phyloP scores from a whole-genome alignment of 2,113 vertebrate genomes.

The Nestor notabilis region DNA sequence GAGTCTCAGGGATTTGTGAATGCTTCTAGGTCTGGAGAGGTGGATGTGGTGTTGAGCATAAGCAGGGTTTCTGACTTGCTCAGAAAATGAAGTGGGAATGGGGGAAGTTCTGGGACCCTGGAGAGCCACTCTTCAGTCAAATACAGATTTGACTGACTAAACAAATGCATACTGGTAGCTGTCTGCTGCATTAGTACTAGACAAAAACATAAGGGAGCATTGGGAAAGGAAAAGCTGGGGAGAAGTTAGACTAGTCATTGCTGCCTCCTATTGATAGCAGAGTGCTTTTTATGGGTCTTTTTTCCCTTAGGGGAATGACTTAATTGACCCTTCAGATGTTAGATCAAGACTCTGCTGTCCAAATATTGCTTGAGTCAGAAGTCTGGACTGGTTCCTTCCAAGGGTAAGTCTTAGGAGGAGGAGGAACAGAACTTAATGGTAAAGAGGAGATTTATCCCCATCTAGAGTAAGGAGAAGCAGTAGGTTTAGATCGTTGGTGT shows the following conservation, averaged over 20 bases:
- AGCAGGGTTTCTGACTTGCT: background rate
- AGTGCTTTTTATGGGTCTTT: background rate
- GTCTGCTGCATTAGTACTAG: background rate
- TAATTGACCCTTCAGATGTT: conserved; percentile 40
- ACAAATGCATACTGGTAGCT: background rate
- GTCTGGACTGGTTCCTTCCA: conserved; percentile 12
- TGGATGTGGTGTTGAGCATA: background rate
- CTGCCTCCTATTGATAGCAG: background rate
- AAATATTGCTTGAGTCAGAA: conserved; percentile 26
- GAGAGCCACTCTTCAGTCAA: background rate
- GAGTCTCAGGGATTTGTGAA: background rate
- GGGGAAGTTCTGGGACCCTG: background rate
- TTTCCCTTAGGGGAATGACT: conserved; percentile 14
- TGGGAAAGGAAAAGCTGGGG: background rate
- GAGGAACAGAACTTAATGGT: background rate
- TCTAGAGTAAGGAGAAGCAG: background rate
- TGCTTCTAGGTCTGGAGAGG: background rate
- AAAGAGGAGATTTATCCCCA: background rate
- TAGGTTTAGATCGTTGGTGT: background rate
- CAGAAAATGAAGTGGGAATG: background rate
- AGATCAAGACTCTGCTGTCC: background rate
- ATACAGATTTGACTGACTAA: background rate
- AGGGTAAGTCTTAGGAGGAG: background rate
- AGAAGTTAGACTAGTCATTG: background rate
- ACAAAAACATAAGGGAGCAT: background rate